Base-by-base conservation (phyloP, 2,888 invertebrate genomes). In the Ormyrus pomaceus region DNA sequence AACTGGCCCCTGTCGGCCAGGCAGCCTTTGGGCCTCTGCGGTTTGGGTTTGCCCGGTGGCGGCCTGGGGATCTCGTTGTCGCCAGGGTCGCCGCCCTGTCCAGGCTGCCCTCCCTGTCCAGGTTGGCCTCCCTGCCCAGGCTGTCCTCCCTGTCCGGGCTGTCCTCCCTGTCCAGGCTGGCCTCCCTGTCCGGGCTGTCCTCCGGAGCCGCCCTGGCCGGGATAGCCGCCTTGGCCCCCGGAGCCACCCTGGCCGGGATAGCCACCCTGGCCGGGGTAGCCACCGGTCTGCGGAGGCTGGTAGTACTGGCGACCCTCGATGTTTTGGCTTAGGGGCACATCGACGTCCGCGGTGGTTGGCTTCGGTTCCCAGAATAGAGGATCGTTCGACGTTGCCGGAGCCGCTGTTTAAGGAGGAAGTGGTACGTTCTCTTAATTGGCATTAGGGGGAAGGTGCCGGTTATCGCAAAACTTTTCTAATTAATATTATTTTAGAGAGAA, bases 1-100 rank as follows among this genome's bases (percentile, higher is more conserved):
- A 94, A 94, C 87, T 95, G 95, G 3, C 94, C 93, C 66, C 94
- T 91, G 51, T 92, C 91, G 10, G 83, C 87, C 3, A 87, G 84
- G 58, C 90, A 90, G 1, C 89, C 88, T 2, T 86, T 84, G 0
- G 83, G 81, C 4, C 87, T 85, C 46, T 68, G 79, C 7, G 83
- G 81, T 2, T 81, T 77, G 1, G 85, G 83, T 51, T 79, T 82
- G 34, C 71, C 79, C 0, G 86, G 84, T n/a, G 87, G 83, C 1
- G 86, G 85, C n/a, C 82, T 84, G 1, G 88, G 88, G 50, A 88
- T 77, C 65, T 88, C 87, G 61, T 84, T 85, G 0, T 84, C 79
- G 82, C 61, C 68, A 79, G 61, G 45, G 79, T 81, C 80, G 78
- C 79, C 53, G 70, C 79, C 64, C 83, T 55, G 56, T 83, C 79